Base-by-base conservation (phyloP, 2,888 invertebrate species). In the Chloroclysta siterata region DNA sequence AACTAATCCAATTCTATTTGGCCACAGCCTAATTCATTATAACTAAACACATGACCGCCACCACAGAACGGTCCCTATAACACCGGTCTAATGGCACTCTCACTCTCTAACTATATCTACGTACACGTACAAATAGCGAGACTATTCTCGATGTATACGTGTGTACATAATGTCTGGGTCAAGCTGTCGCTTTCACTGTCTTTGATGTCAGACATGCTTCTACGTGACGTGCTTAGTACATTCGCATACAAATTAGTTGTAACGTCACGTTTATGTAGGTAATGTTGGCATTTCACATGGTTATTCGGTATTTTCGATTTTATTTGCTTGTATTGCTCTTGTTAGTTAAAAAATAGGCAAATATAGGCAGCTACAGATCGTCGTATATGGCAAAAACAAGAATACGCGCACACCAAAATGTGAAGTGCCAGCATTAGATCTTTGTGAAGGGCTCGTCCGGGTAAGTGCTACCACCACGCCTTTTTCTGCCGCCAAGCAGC, bases 131-230 rank as follows among this genome's bases (percentile, higher is more conserved):
- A 17, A 6, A 46, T 46, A 44, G 33, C 33, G 7, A 8, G 33
- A 8, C 7, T 33, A 33, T 33, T 33, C 33, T 8, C 33, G 33
- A 33, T 39, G 11, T 28, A 44, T 52, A 60, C 53, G 54, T 66
- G 61, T 65, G 60, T 61, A 65, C 39, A 58, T 59, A 59, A 65
- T 53, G 39, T 47, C 39, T 46, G 62, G 71, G 69, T 71, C 69
- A 71, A 68, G 69, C 71, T 63, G 60, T 48, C 36, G 69, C 72
- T 73, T 74, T 73, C 74, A 70, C 74, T 73, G 69, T 65, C 73
- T 73, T 70, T 71, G 68, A 69, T 57, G 53, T 29, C 28, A 36
- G 59, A 41, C 51, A 48, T 42, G 48, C 52, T 63, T 29, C 7
- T 36, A 39, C n/a, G n/a, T n/a, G n/a, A n/a, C n/a, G n/a, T 52